Conservation (phyloP, 1,140 invertebrate species). For the Schlechtendalia chinensis region DNA sequence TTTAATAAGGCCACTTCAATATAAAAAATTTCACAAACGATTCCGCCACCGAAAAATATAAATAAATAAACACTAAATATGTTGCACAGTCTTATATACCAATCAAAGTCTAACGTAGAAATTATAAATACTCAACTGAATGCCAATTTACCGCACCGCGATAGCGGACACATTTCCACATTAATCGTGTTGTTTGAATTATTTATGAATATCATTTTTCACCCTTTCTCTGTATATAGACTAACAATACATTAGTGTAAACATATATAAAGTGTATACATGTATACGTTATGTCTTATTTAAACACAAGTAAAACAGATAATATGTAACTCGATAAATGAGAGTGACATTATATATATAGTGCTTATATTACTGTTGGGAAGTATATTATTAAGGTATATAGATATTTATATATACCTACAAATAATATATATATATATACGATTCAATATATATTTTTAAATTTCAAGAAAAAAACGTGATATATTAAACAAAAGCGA, state of each 20-base stretch:
- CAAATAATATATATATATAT: neutral
- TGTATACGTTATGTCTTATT: constrained; percentile 4
- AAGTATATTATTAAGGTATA: no score
- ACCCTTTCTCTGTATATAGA: constrained; percentile 46
- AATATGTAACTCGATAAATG: neutral
- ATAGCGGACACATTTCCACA: constrained; percentile 35
- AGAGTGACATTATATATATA: neutral
- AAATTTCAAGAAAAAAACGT: neutral
- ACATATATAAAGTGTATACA: constrained; percentile 25
- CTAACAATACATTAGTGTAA: constrained; percentile 48
- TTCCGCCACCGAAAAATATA: constrained; percentile 46
- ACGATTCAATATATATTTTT: neutral
- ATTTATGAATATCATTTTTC: constrained; percentile 44
- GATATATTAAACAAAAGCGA: neutral
- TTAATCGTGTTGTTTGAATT: constrained; percentile 49
- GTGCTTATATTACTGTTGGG: neutral
- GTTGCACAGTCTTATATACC: constrained; percentile 49
- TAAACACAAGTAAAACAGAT: constrained; percentile 2
- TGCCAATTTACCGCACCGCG: constrained; percentile 28
- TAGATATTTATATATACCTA: no score
- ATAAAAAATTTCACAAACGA: constrained; percentile 37
- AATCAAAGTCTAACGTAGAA: constrained; percentile 47
- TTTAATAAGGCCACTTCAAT: constrained; percentile 45
- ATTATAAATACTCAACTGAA: constrained; percentile 47
- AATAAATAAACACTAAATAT: constrained; percentile 43